Conservation (phyloP, 2,113 vertebrate species). For the Oriolus oriolus region DNA sequence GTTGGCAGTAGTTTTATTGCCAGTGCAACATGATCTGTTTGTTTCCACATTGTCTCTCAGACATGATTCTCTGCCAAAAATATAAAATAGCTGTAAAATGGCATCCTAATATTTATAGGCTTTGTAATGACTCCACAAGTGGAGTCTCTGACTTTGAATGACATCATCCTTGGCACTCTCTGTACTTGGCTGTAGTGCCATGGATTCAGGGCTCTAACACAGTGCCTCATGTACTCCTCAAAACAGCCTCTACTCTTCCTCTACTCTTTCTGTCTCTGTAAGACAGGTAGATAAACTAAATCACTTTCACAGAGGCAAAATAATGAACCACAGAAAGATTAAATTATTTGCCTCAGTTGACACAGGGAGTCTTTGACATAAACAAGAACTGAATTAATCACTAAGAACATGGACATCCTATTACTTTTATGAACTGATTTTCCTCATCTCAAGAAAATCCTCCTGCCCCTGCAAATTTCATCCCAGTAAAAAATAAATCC, state of each 20-base stretch:
- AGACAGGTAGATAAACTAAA: neutral
- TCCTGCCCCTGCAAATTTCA: neutral
- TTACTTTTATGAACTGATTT: neutral
- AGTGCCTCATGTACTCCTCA: neutral
- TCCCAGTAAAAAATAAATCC: neutral
- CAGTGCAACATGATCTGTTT: neutral
- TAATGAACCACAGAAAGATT: neutral
- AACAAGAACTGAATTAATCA: neutral
- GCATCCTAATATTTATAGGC: neutral
- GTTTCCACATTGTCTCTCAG: neutral
- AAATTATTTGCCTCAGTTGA: neutral
- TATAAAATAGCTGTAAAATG: neutral
- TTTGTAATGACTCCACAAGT: neutral
- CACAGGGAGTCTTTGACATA: neutral
- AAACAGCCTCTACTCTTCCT: neutral
- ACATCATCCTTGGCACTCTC: neutral
- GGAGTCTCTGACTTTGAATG: neutral
- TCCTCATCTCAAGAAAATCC: neutral
- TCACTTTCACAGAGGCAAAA: neutral
- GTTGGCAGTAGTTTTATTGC: slow-evolving; percentile 16
- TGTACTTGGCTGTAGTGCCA: neutral
- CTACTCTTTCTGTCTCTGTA: neutral
- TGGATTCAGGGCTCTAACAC: neutral
- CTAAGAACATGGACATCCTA: accelerated
- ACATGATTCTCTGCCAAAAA: neutral